A percentile compares a stretch with the other conserved stretches of the same genome.
These are phyloP conservation scores for Chydorus sphaericus DNA, from an alignment of 2,888 invertebrate species.

Conservation along the genomic window DNA sequence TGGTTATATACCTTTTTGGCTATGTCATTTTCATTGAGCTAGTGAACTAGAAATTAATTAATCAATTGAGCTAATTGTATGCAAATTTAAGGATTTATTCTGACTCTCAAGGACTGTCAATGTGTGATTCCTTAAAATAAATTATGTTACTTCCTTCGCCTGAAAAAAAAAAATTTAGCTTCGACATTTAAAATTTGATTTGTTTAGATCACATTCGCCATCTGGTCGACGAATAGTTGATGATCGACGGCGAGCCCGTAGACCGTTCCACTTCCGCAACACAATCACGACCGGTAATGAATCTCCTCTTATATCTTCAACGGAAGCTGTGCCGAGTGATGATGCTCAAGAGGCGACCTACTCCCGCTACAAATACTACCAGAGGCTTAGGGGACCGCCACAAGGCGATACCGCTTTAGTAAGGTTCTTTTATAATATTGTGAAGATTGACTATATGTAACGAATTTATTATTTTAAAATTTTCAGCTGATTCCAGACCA, in stretches of 20 bases:
- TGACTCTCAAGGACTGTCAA: no score
- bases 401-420: constrained; percentile 22
- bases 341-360: constrained; percentile 17
- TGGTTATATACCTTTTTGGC: no score
- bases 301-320: neutral
- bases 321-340: neutral
- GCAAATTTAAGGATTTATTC: no score
- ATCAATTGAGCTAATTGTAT: no score
- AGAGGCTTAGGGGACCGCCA: constrained; percentile 18
- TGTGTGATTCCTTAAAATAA: no score
- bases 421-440: constrained; percentile 17
- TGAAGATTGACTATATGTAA: no score
- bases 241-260: neutral
- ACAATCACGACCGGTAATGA: neutral
- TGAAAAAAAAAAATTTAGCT: no score
- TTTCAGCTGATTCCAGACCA: constrained; percentile 23
- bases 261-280: constrained; percentile 1
- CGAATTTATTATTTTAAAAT: constrained; percentile 2
- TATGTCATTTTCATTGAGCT: no score
- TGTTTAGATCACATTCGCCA: neutral
- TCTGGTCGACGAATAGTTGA: neutral
- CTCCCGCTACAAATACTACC: constrained; percentile 20
- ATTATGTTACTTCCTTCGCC: no score
- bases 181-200: no score
- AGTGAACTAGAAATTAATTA: no score